phyloP scores from a whole-genome alignment of 2,888 invertebrate genomes.

The Atethmia centrago region DNA sequence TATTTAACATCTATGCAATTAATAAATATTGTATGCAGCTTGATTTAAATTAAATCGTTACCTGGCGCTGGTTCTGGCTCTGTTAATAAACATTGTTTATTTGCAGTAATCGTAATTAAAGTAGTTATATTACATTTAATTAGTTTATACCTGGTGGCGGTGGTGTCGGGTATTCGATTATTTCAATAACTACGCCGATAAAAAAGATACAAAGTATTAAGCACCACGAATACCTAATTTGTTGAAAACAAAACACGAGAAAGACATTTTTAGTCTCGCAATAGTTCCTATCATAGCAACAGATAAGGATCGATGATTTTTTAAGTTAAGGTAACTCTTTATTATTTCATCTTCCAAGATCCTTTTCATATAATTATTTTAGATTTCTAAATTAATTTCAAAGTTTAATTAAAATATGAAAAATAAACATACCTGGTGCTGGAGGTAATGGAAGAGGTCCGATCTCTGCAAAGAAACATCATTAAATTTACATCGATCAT shows the following conservation, averaged over 20 bases:
- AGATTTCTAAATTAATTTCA: neutral
- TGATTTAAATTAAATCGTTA: slow-evolving; percentile 22
- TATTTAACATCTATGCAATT: neutral
- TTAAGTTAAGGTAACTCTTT: too few relatives aligned
- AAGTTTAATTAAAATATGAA: neutral
- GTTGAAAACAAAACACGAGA: neutral
- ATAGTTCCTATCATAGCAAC: neutral
- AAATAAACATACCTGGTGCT: slow-evolving; percentile 31
- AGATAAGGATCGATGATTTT: neutral
- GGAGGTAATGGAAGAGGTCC: slow-evolving; percentile 26
- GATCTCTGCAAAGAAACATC: slow-evolving; percentile 38
- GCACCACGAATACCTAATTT: neutral
- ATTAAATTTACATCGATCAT: neutral
- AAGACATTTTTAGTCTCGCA: neutral
- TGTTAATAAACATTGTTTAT: slow-evolving; percentile 36
- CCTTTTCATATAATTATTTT: neutral
- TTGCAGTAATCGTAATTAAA: slow-evolving; percentile 7
- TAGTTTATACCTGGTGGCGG: neutral
- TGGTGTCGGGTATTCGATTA: neutral
- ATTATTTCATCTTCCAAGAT: neutral
- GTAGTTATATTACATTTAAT: neutral
- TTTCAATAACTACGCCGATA: neutral
- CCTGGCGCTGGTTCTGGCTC: slow-evolving; percentile 40
- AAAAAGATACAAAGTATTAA: neutral
- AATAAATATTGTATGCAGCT: neutral